Evolutionary conservation across 2,797 vertebrate genomes (phyloP), one percentile per base, ranked within the genome.

Genomic region (Novumbra hubbsi): DNA sequence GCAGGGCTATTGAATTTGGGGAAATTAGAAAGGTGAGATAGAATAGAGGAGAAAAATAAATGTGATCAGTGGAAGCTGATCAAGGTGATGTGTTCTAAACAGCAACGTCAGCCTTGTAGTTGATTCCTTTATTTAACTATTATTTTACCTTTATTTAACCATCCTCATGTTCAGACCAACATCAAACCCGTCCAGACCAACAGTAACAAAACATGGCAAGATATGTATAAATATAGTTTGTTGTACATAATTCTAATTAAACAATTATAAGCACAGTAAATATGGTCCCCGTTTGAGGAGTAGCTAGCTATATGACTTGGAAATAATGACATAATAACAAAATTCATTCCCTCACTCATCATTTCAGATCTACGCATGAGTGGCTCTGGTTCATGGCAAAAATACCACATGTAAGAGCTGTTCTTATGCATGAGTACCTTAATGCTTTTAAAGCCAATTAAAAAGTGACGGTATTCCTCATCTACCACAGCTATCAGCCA

Each of bases 21-120:
- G 17, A 60, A 71, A 71, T 38, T 21, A 60, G 34, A 70, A 52
- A 81, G 69, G 76, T 78, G 62, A 81, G 84, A 76, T 21, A 72
- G 32, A 77, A 76, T 70, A 19, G 69, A 75, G 52, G 30, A 80
- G 75, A 70, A 75, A 34, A 74, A 19, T 34, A 4, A 38, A 38
- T 21, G 65, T 50, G 45, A 48, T 30, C 27, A 17, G 28, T 64
- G 16, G 27, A 64, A 17, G 27, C 62, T n/a, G 5, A 71, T 73
- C 19, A 65, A 19, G 1, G 17, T 28, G 52, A 34, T 21, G 73
- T 30, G 21, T 57, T 12, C 70, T 38, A 72, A 60, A 38, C 55
- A 72, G n/a, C 52, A 19, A 21, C n/a, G 16, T 72, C 70, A 45
- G 8, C n/a, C 67, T 27, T 12, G 11, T 24, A 24, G 41, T 45